phyloP scores from a whole-genome alignment of 2,888 invertebrate species.

The Eristalis arbustorum region DNA sequence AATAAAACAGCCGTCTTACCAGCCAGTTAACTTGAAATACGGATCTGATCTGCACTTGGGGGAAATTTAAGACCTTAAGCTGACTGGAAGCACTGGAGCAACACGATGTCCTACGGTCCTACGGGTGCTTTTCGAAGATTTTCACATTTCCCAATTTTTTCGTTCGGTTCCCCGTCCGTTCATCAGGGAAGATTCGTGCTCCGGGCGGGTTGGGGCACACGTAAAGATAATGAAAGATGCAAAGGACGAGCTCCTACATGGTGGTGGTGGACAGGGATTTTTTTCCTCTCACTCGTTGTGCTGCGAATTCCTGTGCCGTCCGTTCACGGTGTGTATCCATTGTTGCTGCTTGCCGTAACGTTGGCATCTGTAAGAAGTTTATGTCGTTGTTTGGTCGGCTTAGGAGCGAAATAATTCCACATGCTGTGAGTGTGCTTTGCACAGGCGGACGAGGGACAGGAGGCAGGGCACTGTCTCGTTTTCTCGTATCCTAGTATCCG shows the following conservation, averaged over 20 bases:
- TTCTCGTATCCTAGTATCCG: constrained; percentile 7
- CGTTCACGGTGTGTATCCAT: neutral
- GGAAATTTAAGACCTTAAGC: constrained; percentile 9
- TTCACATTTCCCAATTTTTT: neutral
- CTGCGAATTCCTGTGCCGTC: constrained; percentile 11
- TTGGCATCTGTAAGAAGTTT: constrained; percentile 14
- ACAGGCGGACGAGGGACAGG: too few species aligned
- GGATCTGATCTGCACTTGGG: constrained; percentile 6
- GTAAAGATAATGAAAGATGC: constrained; percentile 12
- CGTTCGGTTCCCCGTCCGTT: neutral
- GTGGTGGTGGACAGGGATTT: neutral
- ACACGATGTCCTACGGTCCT: neutral
- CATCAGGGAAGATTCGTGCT: neutral
- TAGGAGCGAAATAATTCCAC: constrained; percentile 10
- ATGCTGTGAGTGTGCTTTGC: neutral
- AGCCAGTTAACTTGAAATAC: neutral
- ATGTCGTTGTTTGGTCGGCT: constrained; percentile 22
- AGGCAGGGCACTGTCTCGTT: neutral
- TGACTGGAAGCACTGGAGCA: neutral
- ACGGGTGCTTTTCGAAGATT: constrained; percentile 7
- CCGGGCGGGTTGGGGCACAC: neutral
- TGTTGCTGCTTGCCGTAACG: constrained; percentile 16
- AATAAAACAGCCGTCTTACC: neutral
- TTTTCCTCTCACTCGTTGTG: neutral
- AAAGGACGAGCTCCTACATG: neutral